phyloP scores from a whole-genome alignment of 2,113 vertebrate genomes.

The Tachysurus fulvidraco region DNA sequence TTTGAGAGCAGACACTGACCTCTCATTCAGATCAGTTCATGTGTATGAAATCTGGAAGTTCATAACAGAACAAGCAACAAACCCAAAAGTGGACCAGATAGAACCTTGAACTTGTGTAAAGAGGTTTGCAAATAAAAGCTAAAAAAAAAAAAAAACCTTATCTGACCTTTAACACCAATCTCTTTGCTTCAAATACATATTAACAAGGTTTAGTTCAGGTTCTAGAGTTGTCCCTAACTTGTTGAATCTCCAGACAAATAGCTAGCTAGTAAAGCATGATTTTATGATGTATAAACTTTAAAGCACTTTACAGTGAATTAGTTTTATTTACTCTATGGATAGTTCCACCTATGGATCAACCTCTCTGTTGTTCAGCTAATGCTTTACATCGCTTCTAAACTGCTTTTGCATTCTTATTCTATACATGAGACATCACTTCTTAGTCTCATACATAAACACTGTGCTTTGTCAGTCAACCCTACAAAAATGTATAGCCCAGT shows the following conservation, averaged over 20 bases:
- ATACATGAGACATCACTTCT: background rate
- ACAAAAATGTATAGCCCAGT: background rate
- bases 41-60: constrained; percentile 27
- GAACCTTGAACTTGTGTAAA: constrained; percentile 64
- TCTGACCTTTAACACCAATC: constrained; percentile 37
- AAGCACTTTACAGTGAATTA: background rate
- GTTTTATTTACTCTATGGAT: too few relatives aligned
- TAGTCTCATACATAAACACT: background rate
- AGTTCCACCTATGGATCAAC: too few relatives aligned
- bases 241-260: background rate
- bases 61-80: constrained; percentile 49
- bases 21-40: constrained; percentile 1
- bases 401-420: too few relatives aligned
- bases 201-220: background rate
- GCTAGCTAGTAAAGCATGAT: background rate
- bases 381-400: too few relatives aligned
- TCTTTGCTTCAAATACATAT: background rate
- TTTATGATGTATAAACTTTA: too few relatives aligned
- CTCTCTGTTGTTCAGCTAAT: too few relatives aligned
- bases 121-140: constrained; percentile 59
- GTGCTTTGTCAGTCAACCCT: background rate
- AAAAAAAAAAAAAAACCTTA: constrained; percentile 36
- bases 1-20: constrained; percentile 34
- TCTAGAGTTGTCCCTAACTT: background rate
- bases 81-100: constrained; percentile 49